Evolutionary conservation across 1,140 invertebrate species (phyloP).

Genomic region (Hydropsyche tenuis): DNA sequence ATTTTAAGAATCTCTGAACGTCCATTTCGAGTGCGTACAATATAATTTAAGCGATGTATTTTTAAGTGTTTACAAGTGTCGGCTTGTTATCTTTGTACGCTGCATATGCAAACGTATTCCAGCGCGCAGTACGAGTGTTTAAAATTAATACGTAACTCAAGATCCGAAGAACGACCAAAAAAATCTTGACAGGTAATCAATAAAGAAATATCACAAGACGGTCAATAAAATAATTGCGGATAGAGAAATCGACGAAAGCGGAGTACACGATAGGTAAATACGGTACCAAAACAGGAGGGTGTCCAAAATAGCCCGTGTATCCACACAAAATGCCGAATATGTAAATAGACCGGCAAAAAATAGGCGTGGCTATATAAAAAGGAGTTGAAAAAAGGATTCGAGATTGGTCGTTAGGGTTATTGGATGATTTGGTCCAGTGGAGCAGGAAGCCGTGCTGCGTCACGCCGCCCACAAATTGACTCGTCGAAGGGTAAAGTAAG

Average conservation of each 20-base stretch:
- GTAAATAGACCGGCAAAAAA: slow-evolving; percentile 18
- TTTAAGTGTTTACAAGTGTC: slow-evolving; percentile 22
- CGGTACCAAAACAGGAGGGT: no score
- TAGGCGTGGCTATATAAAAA: slow-evolving; percentile 19
- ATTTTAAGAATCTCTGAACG: not conserved
- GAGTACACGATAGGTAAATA: no score
- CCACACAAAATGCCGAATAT: not conserved
- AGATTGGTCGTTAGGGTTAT: slow-evolving; percentile 23
- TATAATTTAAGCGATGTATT: slow-evolving; percentile 20
- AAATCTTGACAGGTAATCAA: no score
- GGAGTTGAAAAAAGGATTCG: slow-evolving; percentile 15
- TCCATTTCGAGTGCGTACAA: not conserved
- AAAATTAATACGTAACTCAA: no score
- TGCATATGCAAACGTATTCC: not conserved
- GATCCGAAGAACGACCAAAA: no score
- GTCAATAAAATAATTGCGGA: no score
- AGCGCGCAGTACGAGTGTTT: no score
- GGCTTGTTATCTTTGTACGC: slow-evolving; percentile 25
- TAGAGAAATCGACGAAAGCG: no score
- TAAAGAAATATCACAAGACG: no score
- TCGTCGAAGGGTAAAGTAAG: slow-evolving; percentile 7
- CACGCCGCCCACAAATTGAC: slow-evolving; percentile 22
- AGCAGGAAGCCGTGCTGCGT: slow-evolving; percentile 21
- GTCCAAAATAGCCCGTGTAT: no score
- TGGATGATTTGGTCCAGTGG: slow-evolving; percentile 27